phyloP scores from a whole-genome alignment of 2,888 invertebrate genomes.

The Acleris laterana region DNA sequence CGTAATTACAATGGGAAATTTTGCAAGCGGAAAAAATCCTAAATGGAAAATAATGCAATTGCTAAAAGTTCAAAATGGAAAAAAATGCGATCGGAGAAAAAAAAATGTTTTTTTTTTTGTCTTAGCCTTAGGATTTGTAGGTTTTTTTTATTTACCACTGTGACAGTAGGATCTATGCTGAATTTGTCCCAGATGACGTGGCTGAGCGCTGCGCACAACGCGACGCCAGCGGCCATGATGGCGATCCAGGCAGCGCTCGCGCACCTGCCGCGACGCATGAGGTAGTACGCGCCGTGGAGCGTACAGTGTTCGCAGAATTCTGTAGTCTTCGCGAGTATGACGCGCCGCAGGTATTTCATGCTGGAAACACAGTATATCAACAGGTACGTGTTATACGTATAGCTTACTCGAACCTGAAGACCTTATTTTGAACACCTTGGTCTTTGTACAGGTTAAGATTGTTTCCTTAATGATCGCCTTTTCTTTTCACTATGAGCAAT shows the following conservation, averaged over 20 bases:
- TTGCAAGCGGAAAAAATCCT: too few relatives aligned
- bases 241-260: constrained; percentile 54
- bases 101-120: too few relatives aligned
- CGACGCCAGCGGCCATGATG: constrained; percentile 54
- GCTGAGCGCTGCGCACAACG: constrained; percentile 62
- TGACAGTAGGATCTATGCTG: constrained; percentile 67
- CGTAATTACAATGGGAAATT: too few relatives aligned
- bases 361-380: constrained; percentile 10
- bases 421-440: too few relatives aligned
- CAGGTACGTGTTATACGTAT: too few relatives aligned
- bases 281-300: constrained; percentile 65
- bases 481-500: too few relatives aligned
- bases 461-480: too few relatives aligned
- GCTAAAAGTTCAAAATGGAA: too few relatives aligned
- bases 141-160: constrained; percentile 59
- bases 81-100: too few relatives aligned
- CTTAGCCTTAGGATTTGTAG: neutral
- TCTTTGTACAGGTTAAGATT: too few relatives aligned
- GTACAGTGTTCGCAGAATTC: constrained; percentile 62
- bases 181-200: constrained; percentile 74
- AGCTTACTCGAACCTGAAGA: too few relatives aligned
- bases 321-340: constrained; percentile 46
- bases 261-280: constrained; percentile 46
- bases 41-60: too few relatives aligned
- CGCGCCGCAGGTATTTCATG: constrained; percentile 18